Conservation (phyloP, 2,113 vertebrate species). For the Narcine bancroftii region DNA sequence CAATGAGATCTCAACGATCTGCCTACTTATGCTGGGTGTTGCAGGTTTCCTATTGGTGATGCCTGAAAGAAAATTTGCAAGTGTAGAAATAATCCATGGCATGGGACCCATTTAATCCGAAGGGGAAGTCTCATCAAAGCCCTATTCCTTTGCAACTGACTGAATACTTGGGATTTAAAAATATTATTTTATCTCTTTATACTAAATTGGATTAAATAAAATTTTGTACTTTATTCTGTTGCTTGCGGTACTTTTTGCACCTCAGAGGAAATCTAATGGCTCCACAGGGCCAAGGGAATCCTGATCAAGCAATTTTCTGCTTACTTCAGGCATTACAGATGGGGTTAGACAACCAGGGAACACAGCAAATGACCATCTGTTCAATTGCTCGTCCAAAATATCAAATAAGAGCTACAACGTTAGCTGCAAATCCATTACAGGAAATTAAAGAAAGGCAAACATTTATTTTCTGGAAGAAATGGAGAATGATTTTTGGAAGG, state of each 20-base stretch:
- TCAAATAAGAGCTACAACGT: not conserved
- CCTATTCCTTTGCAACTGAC: too few relatives aligned
- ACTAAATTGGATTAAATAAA: not conserved
- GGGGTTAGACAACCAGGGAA: not conserved
- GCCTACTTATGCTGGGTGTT: too few relatives aligned
- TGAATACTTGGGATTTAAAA: too few relatives aligned
- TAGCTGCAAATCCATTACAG: not conserved
- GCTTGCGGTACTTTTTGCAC: not conserved
- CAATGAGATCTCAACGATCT: too few relatives aligned
- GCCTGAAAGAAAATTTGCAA: too few relatives aligned
- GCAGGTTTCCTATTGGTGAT: too few relatives aligned
- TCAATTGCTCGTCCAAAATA: not conserved
- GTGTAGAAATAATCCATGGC: too few relatives aligned
- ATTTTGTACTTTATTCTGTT: not conserved
- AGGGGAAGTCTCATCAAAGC: too few relatives aligned
- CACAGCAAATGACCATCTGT: not conserved
- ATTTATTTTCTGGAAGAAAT: not conserved
- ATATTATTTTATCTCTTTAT: not conserved
- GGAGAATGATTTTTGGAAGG: not conserved
- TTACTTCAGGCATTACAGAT: not conserved
- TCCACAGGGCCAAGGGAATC: not conserved
- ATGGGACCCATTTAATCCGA: too few relatives aligned
- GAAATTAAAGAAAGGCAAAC: not conserved
- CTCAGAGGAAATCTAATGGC: not conserved
- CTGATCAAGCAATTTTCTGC: not conserved